Evolutionary conservation across 2,113 vertebrate genomes (phyloP), one percentile per base, ranked within the genome.

Genomic region (Catharus fuscescens): DNA sequence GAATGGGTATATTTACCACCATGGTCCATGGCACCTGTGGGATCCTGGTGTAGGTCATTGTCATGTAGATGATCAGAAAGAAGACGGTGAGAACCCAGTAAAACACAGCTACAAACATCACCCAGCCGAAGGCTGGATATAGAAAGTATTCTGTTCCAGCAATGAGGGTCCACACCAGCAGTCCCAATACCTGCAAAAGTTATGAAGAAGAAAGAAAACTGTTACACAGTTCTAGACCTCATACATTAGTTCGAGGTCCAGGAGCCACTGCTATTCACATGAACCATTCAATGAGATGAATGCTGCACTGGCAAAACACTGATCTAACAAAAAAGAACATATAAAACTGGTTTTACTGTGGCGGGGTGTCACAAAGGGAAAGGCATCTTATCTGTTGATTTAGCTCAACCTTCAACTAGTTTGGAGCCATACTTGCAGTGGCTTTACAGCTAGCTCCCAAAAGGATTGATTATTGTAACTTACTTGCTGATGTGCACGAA

Each of bases 81-180:
- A 98, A 98, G 87, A 99, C 67, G 0, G 99, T 99, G 86, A 99
- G 98, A 86, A 99, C 97, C 99, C 99, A 99, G 95, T 98, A 99
- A 81, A 98, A 97, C 44, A 99, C 97, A 70, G 99, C 97, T 47
- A 99, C 98, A 92, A 99, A 99, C 99, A 99, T 99, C 92, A 99
- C 98, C 98, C 99, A 99, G 97, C 98, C 98, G 1, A 99, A 98
- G 6, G 98, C 98, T 71, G 99, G 96, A 57, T 98, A 98, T 2
- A 96, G 97, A 64, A 98, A 98, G 94, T 99, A 99, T 47, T 99
- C 98, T 1, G 99, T 99, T 44, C 99, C 99, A 10, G 98, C 99
- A 0, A 99, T 97, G 61, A 99, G 97, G 15, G 98, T 99, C 99
- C 99, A 99, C n/a, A 99, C 99, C 93, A 99, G 97, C 83, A 99